Conservation (phyloP, 2,797 vertebrate species). For the Lithobates pipiens region DNA sequence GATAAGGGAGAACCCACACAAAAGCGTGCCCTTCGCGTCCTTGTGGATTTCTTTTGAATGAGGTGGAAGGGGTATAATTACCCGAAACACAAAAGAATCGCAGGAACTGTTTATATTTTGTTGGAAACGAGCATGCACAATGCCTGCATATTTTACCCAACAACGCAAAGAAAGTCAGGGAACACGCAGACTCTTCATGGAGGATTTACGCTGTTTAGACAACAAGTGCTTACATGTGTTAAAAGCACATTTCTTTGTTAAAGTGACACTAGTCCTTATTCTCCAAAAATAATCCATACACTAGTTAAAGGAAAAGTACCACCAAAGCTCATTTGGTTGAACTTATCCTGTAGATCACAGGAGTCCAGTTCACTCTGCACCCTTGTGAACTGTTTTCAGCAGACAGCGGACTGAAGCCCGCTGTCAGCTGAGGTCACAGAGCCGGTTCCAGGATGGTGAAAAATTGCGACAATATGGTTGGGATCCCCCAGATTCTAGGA, state of each 20-base stretch:
- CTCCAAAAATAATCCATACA: too few relatives aligned
- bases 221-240: conserved; percentile 27
- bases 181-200: conserved; percentile 11
- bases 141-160: neutral
- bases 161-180: neutral
- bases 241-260: neutral
- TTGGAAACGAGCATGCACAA: neutral
- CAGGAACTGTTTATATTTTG: neutral
- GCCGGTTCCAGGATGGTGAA: too few relatives aligned
- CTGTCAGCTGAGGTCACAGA: too few relatives aligned
- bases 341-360: too few relatives aligned
- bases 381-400: too few relatives aligned
- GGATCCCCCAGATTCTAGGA: too few relatives aligned
- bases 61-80: neutral
- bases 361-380: too few relatives aligned
- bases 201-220: neutral
- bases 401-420: too few relatives aligned
- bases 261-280: neutral
- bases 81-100: neutral
- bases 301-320: too few relatives aligned
- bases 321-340: too few relatives aligned
- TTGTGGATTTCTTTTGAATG: neutral
- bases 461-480: too few relatives aligned
- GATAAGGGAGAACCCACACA: conserved; percentile 17
- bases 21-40: neutral